These are phyloP conservation scores for Molossus molossus DNA, from an alignment of 2,797 vertebrate genomes.

Conservation along the genomic window DNA sequence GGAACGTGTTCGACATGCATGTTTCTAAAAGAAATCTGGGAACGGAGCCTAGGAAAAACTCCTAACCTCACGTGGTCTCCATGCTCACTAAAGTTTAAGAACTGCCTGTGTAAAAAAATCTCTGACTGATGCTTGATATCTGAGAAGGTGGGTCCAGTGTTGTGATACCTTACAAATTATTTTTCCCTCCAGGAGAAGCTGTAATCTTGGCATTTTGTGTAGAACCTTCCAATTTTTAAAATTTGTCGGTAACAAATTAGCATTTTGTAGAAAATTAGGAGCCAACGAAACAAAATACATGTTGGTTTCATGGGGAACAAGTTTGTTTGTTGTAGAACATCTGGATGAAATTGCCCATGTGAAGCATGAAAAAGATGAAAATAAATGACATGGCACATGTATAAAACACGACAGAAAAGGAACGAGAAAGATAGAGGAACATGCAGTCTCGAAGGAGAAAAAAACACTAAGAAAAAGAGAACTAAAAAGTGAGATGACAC, in stretches of 20 bases:
- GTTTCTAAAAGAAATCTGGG: neutral
- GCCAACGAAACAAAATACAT: neutral
- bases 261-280: neutral
- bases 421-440: neutral
- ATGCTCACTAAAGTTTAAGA: neutral
- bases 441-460: neutral
- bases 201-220: neutral
- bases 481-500: neutral
- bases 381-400: neutral
- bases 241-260: neutral
- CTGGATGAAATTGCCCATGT: neutral
- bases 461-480: neutral
- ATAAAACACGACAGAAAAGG: neutral
- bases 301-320: neutral
- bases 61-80: neutral
- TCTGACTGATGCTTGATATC: neutral
- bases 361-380: neutral
- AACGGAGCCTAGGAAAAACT: neutral
- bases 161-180: neutral
- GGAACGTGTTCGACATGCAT: neutral
- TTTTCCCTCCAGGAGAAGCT: neutral
- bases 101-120: neutral
- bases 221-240: neutral
- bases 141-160: neutral
- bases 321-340: slow-evolving; percentile 15